Percentiles rank a stretch among this genome's conserved stretches.
Conservation (phyloP, 2,113 vertebrate species). For the Hemiscyllium ocellatum region DNA sequence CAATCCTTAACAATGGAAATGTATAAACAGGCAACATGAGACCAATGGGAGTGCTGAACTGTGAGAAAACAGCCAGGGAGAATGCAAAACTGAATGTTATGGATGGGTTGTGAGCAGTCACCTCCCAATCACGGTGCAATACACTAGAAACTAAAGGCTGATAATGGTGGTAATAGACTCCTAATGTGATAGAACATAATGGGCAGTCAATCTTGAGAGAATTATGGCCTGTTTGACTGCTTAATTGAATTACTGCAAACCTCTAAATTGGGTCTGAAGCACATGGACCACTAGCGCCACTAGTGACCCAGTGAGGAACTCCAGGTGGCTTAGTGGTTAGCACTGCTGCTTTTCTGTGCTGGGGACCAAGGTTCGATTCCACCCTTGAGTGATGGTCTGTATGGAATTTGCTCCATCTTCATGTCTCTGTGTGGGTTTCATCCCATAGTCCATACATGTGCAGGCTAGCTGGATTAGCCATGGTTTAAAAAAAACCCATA, state of each 20-base stretch:
- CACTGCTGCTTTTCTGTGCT: too few species aligned
- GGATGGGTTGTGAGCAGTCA: not conserved
- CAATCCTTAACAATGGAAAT: not conserved
- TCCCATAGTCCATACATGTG: too few species aligned
- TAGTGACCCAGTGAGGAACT: not conserved
- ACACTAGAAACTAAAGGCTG: not conserved
- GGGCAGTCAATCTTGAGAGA: not conserved
- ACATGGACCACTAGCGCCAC: not conserved
- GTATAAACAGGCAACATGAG: not conserved
- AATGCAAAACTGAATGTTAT: not conserved
- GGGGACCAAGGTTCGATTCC: too few species aligned
- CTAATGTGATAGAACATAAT: not conserved
- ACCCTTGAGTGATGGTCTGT: too few species aligned
- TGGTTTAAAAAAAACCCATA: too few species aligned
- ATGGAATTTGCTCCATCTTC: too few species aligned
- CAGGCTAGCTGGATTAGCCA: too few species aligned
- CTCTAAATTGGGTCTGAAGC: not conserved
- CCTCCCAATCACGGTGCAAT: not conserved
- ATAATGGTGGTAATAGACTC: not conserved
- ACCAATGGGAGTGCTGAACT: not conserved
- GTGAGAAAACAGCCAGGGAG: not conserved
- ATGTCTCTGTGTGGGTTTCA: too few species aligned
- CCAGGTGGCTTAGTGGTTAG: too few species aligned
- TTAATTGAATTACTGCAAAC: not conserved
- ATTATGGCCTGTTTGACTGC: not conserved